Evolutionary conservation across 2,888 invertebrate species (phyloP), one percentile per base, ranked within the genome.

Genomic region (Chrysomela aeneicollis): DNA sequence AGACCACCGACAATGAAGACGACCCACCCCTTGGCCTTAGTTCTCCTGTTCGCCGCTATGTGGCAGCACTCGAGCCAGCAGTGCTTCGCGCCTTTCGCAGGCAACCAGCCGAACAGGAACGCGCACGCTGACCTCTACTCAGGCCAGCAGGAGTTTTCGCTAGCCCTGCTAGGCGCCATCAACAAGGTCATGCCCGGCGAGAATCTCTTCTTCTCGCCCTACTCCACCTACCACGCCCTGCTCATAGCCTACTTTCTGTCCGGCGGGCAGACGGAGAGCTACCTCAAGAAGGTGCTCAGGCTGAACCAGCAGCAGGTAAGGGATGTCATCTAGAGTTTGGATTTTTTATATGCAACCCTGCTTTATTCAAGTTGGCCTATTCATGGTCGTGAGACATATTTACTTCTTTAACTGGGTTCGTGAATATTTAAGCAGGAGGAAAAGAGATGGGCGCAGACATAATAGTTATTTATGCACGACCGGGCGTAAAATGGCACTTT

Each of bases 201-300:
- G 71, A 95, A 94, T 80, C 83, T 95, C 46, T 94, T 95, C 85
- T 94, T 93, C 82, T 95, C 95, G 5, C 95, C 95, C 0, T 92
- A 92, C 83, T 94, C 94, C 71, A 89, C 94, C 12, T 92, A 93
- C 78, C 91, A 94, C 73, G 90, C 94, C 0, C 78, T 95, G 32
- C 80, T 91, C 54, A 83, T 95, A 67, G 92, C 92, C 0, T 94
- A 93, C 78, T 93, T 94, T 76, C 89, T 93, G 0, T 84, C 93
- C 0, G 87, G 87, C 0, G 89, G 89, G 12, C 85, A 87, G 57
- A 94, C 94, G 0, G 93, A 94, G 78, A 76, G 80, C 4, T 83
- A 87, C 9, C 77, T 93, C 61, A 89, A 86, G 76, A 85, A 86
- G 63, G 88, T 89, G 1, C 82, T 93, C 30, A 84, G 85, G 65